phyloP scores from a whole-genome alignment of 2,888 invertebrate species.

The Erynnis tages region DNA sequence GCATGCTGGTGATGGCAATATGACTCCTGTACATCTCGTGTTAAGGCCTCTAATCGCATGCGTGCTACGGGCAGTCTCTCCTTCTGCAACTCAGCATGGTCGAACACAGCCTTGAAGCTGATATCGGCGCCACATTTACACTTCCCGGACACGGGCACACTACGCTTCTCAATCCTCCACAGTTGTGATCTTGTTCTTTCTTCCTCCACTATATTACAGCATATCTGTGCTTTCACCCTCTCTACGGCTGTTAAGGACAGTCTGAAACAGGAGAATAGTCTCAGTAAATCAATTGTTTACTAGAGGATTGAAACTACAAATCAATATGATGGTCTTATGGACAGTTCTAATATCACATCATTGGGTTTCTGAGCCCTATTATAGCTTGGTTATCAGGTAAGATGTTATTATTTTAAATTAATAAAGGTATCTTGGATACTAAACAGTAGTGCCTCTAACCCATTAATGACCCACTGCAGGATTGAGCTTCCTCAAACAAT shows the following conservation, averaged over 20 bases:
- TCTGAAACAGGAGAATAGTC: slow-evolving; percentile 40
- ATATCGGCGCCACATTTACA: slow-evolving; percentile 58
- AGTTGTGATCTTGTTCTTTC: slow-evolving; percentile 49
- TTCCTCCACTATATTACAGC: slow-evolving; percentile 52
- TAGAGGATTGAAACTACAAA: too few species aligned
- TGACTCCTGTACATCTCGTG: slow-evolving; percentile 62
- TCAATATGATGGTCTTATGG: not conserved
- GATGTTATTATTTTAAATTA: too few species aligned
- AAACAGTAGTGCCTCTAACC: too few species aligned
- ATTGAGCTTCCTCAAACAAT: too few species aligned
- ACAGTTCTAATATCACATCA: too few species aligned
- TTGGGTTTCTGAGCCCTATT: too few species aligned
- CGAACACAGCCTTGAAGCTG: slow-evolving; percentile 47
- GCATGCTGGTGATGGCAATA: slow-evolving; percentile 69
- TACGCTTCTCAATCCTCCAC: slow-evolving; percentile 60
- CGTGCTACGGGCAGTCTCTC: slow-evolving; percentile 58
- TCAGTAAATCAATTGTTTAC: too few species aligned
- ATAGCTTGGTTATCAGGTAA: too few species aligned
- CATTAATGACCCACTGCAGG: too few species aligned
- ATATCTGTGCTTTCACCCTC: slow-evolving; percentile 51
- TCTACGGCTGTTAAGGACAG: slow-evolving; percentile 64
- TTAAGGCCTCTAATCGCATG: slow-evolving; percentile 54
- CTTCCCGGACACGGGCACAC: slow-evolving; percentile 40
- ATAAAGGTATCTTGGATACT: too few species aligned
- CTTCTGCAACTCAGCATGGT: slow-evolving; percentile 55